A percentile compares a stretch with the other conserved stretches of the same genome.
These are phyloP conservation scores for Hydrochoerus hydrochaeris DNA, from an alignment of 2,113 vertebrate genomes.

Conservation along the genomic window DNA sequence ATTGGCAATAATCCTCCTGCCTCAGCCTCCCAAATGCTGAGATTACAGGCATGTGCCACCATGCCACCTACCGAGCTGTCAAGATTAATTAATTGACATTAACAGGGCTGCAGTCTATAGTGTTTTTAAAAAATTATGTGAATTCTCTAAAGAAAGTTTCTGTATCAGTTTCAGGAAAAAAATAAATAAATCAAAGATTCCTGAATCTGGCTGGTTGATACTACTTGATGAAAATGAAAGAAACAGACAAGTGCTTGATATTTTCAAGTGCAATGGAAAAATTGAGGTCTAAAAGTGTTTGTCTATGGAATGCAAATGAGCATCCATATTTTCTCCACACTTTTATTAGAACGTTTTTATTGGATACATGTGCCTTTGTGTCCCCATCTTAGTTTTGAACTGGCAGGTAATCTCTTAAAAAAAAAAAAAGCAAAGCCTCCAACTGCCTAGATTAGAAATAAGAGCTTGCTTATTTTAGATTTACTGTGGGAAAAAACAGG, in stretches of 20 bases:
- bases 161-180: slow-evolving; percentile 59
- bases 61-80: not conserved
- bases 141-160: slow-evolving; percentile 10
- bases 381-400: not conserved
- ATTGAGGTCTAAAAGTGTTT: slow-evolving; percentile 41
- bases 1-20: too few species aligned
- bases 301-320: not conserved
- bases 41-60: too few species aligned
- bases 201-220: slow-evolving; percentile 12
- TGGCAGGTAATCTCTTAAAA: not conserved
- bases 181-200: not conserved
- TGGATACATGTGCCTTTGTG: not conserved
- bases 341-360: slow-evolving; percentile 21
- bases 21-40: too few species aligned
- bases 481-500: slow-evolving; percentile 47
- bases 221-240: slow-evolving; percentile 57
- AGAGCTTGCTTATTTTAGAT: slow-evolving; percentile 65
- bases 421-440: not conserved
- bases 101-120: not conserved
- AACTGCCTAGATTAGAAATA: slow-evolving; percentile 20
- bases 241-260: not conserved
- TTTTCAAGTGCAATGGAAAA: not conserved
- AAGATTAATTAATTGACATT: slow-evolving; percentile 41
- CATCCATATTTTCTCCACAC: slow-evolving; percentile 24
- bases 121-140: not conserved